These are phyloP conservation scores for Hapalemur alaotrensis DNA, from an alignment of 2,797 vertebrate species.

Conservation along the genomic window DNA sequence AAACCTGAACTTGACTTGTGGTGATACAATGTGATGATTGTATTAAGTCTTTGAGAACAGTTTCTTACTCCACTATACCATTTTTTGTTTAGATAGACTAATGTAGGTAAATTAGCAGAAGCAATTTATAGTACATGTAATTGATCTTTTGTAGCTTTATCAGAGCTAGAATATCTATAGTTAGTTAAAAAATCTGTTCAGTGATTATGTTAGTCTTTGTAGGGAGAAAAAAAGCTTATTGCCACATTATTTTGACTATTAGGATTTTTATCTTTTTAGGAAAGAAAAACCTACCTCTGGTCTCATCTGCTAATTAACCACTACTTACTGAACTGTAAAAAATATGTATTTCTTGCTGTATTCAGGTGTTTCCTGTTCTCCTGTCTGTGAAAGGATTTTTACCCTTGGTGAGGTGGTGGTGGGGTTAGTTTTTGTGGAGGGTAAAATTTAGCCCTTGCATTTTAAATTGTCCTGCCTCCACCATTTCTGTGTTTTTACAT, in stretches of 20 bases:
- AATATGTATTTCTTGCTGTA: background rate
- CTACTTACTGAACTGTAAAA: background rate
- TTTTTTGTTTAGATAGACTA: background rate
- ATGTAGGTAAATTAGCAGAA: background rate
- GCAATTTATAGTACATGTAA: background rate
- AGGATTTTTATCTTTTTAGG: constrained; percentile 38
- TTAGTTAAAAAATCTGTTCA: background rate
- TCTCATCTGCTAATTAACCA: background rate
- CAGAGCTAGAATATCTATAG: background rate
- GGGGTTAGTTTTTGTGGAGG: background rate
- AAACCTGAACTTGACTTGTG: background rate
- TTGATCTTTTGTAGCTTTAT: background rate
- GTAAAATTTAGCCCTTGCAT: background rate
- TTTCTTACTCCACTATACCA: background rate
- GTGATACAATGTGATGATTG: background rate
- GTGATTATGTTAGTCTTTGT: background rate
- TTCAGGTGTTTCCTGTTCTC: background rate
- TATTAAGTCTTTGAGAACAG: background rate
- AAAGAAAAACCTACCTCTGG: background rate
- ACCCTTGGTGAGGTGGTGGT: background rate
- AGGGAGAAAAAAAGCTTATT: background rate
- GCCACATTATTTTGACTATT: background rate
- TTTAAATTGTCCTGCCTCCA: background rate
- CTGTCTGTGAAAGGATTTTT: background rate
- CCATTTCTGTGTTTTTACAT: background rate